Conservation (phyloP, 2,888 invertebrate species). For the Eristalis pertinax region DNA sequence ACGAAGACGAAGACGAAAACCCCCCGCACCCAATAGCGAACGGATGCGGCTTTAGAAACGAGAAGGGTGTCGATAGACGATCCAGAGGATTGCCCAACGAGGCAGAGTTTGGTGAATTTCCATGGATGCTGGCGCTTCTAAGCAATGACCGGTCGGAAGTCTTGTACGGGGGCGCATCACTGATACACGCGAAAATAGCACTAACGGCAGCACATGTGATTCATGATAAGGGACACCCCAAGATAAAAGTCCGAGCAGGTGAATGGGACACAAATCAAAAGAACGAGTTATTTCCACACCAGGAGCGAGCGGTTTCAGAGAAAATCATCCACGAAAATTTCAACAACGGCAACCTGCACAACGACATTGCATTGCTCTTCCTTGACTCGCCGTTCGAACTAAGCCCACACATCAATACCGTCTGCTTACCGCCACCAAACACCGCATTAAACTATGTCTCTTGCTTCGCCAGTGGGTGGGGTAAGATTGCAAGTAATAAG, state of each 20-base stretch:
- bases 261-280: constrained; percentile 92
- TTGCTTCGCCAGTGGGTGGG: constrained; percentile 80
- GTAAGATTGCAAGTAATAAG: constrained; percentile 77
- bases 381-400: constrained; percentile 84
- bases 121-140: constrained; percentile 91
- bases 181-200: constrained; percentile 83
- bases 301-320: constrained; percentile 85
- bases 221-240: constrained; percentile 72
- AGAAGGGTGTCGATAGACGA: constrained; percentile 87
- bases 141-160: constrained; percentile 61
- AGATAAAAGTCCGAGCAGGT: constrained; percentile 85
- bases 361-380: constrained; percentile 89
- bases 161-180: constrained; percentile 82
- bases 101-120: constrained; percentile 89
- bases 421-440: constrained; percentile 84
- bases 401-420: constrained; percentile 86
- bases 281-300: constrained; percentile 86
- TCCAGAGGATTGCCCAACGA: constrained; percentile 85
- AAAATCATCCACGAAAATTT: constrained; percentile 85
- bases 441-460: constrained; percentile 77
- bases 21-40: no score
- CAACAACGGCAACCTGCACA: constrained; percentile 85
- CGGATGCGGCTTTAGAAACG: constrained; percentile 87
- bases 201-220: constrained; percentile 92
- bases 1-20: no score